phyloP scores from a whole-genome alignment of 2,888 invertebrate species.

The Sepioteuthis lessoniana region DNA sequence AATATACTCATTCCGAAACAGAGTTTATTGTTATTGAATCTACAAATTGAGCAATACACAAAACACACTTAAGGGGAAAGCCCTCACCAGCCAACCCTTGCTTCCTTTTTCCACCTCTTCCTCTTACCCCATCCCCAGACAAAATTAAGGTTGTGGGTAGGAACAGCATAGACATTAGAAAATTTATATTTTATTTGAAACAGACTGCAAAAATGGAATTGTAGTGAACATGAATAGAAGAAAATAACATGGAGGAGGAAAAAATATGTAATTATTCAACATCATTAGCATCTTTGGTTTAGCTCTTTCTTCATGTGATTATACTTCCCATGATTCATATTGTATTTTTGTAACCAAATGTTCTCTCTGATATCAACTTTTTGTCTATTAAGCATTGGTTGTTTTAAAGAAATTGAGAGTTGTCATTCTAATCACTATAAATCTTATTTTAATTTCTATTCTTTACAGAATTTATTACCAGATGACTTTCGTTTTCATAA shows the following conservation, averaged over 20 bases:
- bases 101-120: neutral
- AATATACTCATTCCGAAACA: conserved; percentile 8
- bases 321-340: neutral
- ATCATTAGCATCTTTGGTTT: neutral
- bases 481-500: no score
- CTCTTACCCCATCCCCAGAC: neutral
- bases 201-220: neutral
- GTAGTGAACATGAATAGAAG: neutral
- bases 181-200: conserved; percentile 33
- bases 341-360: neutral
- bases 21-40: conserved; percentile 33
- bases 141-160: conserved; percentile 17
- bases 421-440: no score
- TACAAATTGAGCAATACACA: conserved; percentile 33
- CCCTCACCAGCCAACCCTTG: neutral
- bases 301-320: neutral
- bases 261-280: neutral
- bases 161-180: neutral
- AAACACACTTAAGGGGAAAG: neutral
- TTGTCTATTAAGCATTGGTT: no score
- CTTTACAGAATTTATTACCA: no score
- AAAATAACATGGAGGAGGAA: neutral
- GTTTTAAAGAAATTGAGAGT: no score
- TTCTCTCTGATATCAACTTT: no score
- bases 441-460: no score